phyloP scores from a whole-genome alignment of 2,797 vertebrate species.

The Molossus alvarezi region DNA sequence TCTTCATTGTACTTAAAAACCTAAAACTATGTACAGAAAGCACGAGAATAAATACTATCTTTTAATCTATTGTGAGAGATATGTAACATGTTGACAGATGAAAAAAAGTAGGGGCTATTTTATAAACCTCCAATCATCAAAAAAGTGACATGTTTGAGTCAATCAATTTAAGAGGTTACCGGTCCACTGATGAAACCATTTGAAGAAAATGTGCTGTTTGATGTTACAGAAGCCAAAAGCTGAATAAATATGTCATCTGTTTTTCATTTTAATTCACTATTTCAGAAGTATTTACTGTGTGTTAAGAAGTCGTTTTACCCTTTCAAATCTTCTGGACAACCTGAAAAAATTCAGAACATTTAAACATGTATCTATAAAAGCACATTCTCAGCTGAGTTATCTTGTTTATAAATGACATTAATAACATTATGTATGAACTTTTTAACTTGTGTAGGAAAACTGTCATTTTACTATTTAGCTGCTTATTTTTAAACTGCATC shows the following conservation, averaged over 20 bases:
- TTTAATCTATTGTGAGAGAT: constrained; percentile 72
- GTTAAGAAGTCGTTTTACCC: constrained; percentile 83
- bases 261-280: constrained; percentile 87
- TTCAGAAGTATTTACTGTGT: constrained; percentile 85
- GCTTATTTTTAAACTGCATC: constrained; percentile 50
- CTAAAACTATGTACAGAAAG: constrained; percentile 52
- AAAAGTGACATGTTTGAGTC: constrained; percentile 82
- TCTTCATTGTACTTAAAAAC: constrained; percentile 56
- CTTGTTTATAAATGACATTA: constrained; percentile 53
- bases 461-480: constrained; percentile 53
- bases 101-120: constrained; percentile 66
- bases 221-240: constrained; percentile 85
- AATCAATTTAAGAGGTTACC: constrained; percentile 84
- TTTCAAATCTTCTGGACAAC: constrained; percentile 85
- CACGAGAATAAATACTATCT: constrained; percentile 38
- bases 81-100: constrained; percentile 67
- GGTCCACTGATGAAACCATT: constrained; percentile 85
- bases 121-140: constrained; percentile 77
- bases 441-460: constrained; percentile 61
- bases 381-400: constrained; percentile 66
- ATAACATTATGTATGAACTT: constrained; percentile 56
- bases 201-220: constrained; percentile 86
- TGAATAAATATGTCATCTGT: constrained; percentile 86
- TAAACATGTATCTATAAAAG: constrained; percentile 74
- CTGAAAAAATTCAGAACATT: constrained; percentile 80